phyloP scores from a whole-genome alignment of 2,797 vertebrate genomes.

The Acrossocheilus fasciatus region DNA sequence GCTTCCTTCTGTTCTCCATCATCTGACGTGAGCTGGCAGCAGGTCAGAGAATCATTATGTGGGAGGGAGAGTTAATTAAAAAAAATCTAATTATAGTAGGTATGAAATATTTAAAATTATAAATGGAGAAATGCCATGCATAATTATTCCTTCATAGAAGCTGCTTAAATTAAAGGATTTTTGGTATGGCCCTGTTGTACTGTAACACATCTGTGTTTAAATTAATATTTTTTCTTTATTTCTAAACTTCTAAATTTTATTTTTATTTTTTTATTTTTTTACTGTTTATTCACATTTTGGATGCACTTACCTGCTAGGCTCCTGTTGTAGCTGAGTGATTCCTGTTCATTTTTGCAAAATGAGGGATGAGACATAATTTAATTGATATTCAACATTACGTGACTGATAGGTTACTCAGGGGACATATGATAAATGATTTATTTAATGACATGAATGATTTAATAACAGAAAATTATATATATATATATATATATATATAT shows the following conservation, averaged over 20 bases:
- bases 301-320: not conserved
- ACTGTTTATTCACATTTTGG: not conserved
- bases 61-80: not conserved
- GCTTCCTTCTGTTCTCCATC: constrained; percentile 37
- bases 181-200: not conserved
- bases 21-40: constrained; percentile 38
- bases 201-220: not conserved
- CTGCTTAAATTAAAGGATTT: not conserved
- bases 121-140: not conserved
- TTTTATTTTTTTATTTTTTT: not conserved
- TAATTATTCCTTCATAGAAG: constrained; percentile 2
- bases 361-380: not conserved
- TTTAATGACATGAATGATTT: too few relatives aligned
- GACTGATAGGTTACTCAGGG: not conserved
- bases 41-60: constrained; percentile 13
- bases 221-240: not conserved
- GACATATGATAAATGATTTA: not conserved
- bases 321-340: not conserved
- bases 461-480: not conserved
- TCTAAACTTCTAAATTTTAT: not conserved
- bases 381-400: not conserved
- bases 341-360: not conserved
- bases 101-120: not conserved
- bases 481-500: too few relatives aligned
- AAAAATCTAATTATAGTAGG: not conserved